Evolutionary conservation across 2,797 vertebrate genomes (phyloP), one percentile per base, ranked within the genome.

Genomic region (Delichon dasypus): DNA sequence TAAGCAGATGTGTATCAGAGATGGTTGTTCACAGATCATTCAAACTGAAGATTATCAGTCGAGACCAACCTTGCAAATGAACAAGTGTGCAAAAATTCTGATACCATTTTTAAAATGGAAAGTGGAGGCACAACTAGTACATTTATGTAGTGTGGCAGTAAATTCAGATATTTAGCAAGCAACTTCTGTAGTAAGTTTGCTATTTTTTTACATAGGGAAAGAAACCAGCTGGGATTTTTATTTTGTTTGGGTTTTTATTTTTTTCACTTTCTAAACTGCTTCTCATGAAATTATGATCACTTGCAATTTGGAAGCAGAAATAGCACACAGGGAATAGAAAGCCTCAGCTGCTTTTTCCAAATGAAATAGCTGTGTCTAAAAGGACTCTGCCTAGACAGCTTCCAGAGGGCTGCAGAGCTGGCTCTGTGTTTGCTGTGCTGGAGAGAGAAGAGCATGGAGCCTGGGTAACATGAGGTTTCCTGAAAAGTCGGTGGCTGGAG

Each of bases 321-420:
- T 61, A 40, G 64, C 48, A 60, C 47, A 27, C 23, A 36, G 74
- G 40, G 70, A 85, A 57, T 57, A 57, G 88, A 78, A 92, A 84
- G n/a, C 32, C 64, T 85, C 55, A 67, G 62, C 88, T 88, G 81
- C 55, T 93, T 78, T 91, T 96, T 70, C 23, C 7, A 85, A 73
- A 70, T 76, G 61, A 88, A 93, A 79, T 85, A 80, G 53, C 38
- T 57, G 16, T 61, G n/a, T 53, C 58, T 74, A 30, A 83, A 88
- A 89, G 71, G 55, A 34, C n/a, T 72, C 55, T 84, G 79, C 64
- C 21, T 30, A 70, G 57, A 26, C 1, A 4, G 23, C 27, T 82
- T 91, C 66, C 82, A 62, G 54, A 42, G 57, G 75, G 66, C 40
- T 85, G 42, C 22, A 7, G 66, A 79, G 19, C 54, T 88, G 79